phyloP scores from a whole-genome alignment of 2,888 invertebrate genomes.

The Chydorus sphaericus region DNA sequence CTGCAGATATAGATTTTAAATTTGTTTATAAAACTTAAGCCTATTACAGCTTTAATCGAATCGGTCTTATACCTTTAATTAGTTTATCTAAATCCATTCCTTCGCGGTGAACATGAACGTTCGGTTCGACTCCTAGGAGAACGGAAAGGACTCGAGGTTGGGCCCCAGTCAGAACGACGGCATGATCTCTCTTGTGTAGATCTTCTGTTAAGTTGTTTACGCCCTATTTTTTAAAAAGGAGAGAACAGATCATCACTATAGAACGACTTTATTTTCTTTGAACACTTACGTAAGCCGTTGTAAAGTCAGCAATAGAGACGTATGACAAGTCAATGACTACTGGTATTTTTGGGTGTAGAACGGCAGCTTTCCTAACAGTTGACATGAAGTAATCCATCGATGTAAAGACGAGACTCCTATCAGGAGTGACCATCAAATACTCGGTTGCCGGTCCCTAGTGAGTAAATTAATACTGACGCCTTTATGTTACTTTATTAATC shows the following conservation, averaged over 20 bases:
- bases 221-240: neutral
- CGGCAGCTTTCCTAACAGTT: conserved; percentile 51
- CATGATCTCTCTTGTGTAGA: neutral
- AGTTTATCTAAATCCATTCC: neutral
- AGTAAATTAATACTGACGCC: no score
- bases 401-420: conserved; percentile 76
- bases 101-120: neutral
- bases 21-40: no score
- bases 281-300: conserved; percentile 9
- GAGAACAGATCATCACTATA: neutral
- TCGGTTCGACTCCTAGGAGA: neutral
- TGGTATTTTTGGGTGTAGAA: neutral
- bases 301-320: conserved; percentile 11
- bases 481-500: neutral
- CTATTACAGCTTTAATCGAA: no score
- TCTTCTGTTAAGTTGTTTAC: neutral
- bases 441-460: no score
- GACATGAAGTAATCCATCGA: conserved; percentile 77
- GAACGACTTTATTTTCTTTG: neutral
- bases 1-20: no score
- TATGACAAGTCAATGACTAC: conserved; percentile 12
- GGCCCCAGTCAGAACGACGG: neutral
- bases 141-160: neutral
- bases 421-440: conserved; percentile 70
- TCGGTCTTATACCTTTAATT: neutral